Base-by-base conservation (phyloP, 2,113 vertebrate genomes). In the Choloepus hoffmanni region DNA sequence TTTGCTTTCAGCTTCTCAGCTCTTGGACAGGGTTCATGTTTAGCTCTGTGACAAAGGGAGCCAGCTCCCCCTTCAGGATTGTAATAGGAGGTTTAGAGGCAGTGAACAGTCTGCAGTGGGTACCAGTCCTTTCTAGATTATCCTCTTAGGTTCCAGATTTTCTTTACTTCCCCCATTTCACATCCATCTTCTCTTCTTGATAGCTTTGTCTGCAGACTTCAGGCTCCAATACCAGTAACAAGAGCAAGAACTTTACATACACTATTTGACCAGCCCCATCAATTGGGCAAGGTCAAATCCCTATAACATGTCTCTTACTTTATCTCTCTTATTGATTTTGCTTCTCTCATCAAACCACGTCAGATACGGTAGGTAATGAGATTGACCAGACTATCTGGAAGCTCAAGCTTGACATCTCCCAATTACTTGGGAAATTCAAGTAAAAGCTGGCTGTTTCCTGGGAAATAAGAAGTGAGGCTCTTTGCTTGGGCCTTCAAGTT, bases 291-390 rank as follows among this genome's bases (percentile, higher is more conserved):
- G 85, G 73, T 76, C 53, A 89, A 24, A 65, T 60, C 21, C 19
- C 40, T n/a, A 0, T 23, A 40, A 53, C 67, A 33, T 62, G 24
- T 65, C 82, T 90, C 88, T 58, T 68, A 65, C 43, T 12, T 6
- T 73, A 55, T 78, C 50, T 79, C 65, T 53, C 18, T 2, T 65
- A 28, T 77, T 85, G 50, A 28, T 60, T 96, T 90, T 85, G 58
- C 33, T 92, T 88, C 45, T 92, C 7, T 90, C 48, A 79, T 36
- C 62, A 48, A 84, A 78, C n/a, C 53, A 53, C 92, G 50, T 94
- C 81, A 88, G 82, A 70, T 85, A 45, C 4, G 74, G 7, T 55
- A 85, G 26, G 4, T 82, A 85, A 76, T 86, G 19, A 60, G 21
- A 76, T 93, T 94, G 26, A 76, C 63, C 16, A 78, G 55, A 92